Evolutionary conservation across 1,140 invertebrate species (phyloP), one percentile per base, ranked within the genome.

Genomic region (Euura lappo): DNA sequence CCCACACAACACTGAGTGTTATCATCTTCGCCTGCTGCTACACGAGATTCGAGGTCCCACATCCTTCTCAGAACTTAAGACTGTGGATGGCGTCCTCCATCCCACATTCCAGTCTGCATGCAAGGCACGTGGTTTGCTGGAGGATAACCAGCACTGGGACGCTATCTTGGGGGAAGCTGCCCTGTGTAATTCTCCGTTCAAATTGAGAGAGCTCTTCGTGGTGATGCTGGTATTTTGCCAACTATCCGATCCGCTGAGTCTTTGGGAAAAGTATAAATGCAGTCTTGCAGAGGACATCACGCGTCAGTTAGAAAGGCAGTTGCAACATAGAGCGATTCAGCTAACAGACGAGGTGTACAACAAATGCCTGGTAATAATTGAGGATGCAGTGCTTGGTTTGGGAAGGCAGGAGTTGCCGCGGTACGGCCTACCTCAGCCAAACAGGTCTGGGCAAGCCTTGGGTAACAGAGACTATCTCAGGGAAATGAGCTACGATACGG

Each of bases 21-120:
- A 77, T 79, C 81, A 84, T 81, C 75, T 89, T 69, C 76, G 83
- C 72, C 64, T 89, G 69, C 78, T 89, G 69, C 79, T 89, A 77
- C 70, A 80, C 77, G 70, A 83, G 76, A 73, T 89, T 77, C 80
- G 70, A 76, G 88, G 87, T 45, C 83, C 87, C 11, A 84, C 65
- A 68, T 83, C 73, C 69, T 89, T 86, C 80, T 74, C 77, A 74
- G 74, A 80, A 74, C 75, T 89, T 44, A 79, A 77, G 77, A 87
- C 79, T 67, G 76, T 85, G 45, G 65, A 87, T 72, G 81, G 78
- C 42, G n/a, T 71, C 7, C 28, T 75, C 45, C 79, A 78, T 75
- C 2, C 65, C 4, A 84, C 84, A 10, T 86, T 78, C 74, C 74
- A 80, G 76, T 76, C 76, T 68, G 82, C 85, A n/a, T 83, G 80